Base-by-base conservation (phyloP, 2,797 vertebrate genomes). In the Sternotherus odoratus region DNA sequence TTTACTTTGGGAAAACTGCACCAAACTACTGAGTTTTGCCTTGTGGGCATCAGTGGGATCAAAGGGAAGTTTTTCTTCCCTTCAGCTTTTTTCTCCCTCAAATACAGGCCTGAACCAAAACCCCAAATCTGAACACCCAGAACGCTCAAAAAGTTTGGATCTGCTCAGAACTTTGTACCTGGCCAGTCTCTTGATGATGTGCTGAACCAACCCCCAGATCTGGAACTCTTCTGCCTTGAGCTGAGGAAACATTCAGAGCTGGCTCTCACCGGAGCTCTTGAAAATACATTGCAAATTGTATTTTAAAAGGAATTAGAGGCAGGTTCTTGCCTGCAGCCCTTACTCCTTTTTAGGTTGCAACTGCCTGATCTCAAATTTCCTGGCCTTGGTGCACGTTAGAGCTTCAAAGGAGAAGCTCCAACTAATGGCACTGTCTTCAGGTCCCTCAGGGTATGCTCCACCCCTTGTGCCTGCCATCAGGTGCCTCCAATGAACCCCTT, bases 21-120 rank as follows among this genome's bases (percentile, higher is more conserved):
- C 77, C 49, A n/a, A 26, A 53, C 15, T n/a, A 77, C 75, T 84
- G 39, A 74, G 91, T 66, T 82, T 87, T 84, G 88, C 63, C 56
- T n/a, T 79, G 53, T 84, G 79, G 94, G 54, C 82, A 50, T 78
- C 85, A 49, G 33, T 87, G 36, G n/a, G 87, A 83, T 88, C 72
- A 77, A 63, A 51, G 28, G 89, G 82, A 79, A 30, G 74, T 82
- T 93, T 92, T 39, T 12, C 66, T 54, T 16, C 66, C 26, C 28
- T 7, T 39, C 66, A 43, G 77, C 11, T 5, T 50, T 53, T 79
- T 23, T 28, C 12, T 17, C 51, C 50, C 33, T 21, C 30, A 33
- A 48, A 49, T 19, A 48, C 39, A 39, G 39, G 24, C 36, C n/a
- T 69, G 36, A 69, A 69, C n/a, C 36, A 39, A 39, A 23, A 5